These are phyloP conservation scores for Neotoxoptera formosana DNA, from an alignment of 1,140 invertebrate genomes.

Conservation along the genomic window DNA sequence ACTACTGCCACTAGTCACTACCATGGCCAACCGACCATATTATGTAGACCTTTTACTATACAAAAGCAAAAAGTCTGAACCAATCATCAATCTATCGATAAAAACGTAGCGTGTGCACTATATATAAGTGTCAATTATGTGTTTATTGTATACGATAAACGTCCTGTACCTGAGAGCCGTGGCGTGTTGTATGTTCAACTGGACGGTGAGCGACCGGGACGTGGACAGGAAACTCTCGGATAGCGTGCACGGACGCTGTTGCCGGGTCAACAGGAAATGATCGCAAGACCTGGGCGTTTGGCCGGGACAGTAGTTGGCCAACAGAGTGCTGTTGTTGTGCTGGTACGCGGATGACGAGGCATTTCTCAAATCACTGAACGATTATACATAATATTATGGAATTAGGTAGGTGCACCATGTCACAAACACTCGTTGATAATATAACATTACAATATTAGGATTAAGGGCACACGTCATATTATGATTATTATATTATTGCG, in stretches of 20 bases:
- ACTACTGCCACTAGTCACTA: no score
- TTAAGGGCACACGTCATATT: not conserved
- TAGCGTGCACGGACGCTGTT: constrained; percentile 75
- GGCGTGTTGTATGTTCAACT: constrained; percentile 80
- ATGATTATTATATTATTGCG: not conserved
- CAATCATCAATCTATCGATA: not conserved
- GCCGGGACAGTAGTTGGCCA: constrained; percentile 80
- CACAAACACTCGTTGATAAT: not conserved
- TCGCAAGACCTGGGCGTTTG: constrained; percentile 80
- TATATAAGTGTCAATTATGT: not conserved
- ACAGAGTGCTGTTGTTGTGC: constrained; percentile 67
- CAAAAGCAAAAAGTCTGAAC: not conserved
- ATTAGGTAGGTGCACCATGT: not conserved
- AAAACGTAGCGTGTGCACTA: not conserved
- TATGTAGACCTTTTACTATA: not conserved
- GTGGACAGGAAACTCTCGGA: constrained; percentile 85
- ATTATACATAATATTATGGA: not conserved
- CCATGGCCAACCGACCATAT: not conserved
- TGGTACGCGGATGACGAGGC: not conserved
- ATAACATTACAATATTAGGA: not conserved
- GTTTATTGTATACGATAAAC: not conserved
- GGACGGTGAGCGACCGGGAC: constrained; percentile 79
- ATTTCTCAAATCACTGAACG: constrained; percentile 66
- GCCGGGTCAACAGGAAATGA: constrained; percentile 72
- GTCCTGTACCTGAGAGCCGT: constrained; percentile 78